Base-by-base conservation (phyloP, 2,888 invertebrate genomes). In the Hydrotaea cyrtoneurina region DNA sequence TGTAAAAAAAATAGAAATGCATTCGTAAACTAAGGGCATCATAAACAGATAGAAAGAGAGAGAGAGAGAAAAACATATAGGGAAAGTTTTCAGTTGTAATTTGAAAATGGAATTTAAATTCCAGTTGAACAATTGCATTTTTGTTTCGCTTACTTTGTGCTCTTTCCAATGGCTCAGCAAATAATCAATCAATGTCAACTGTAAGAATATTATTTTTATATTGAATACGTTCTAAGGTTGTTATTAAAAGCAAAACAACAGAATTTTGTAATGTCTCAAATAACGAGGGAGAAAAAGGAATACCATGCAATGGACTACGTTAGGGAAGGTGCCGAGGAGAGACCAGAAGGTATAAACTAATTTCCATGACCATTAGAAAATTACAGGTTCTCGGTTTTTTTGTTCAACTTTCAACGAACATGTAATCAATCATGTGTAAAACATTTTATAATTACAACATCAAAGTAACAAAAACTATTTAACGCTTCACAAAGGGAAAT, bases 181-280 rank as follows among this genome's bases (percentile, higher is more conserved):
- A 80, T 75, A 80, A 83, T 80, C 73, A 83, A 83, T 80, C 77
- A 83, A 77, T 83, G 77, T 74, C 80, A 78, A 36, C 5, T 26
- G 59, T 59, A 59, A 59, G 59, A 59, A 59, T 59, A 59, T 59
- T 26, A 26, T 59, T 23, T n/a, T 59, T 8, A 59, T 26, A 59
- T 59, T 13, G 11, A 13, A 26, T 0, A 26, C 23, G 21, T 1
- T 57, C 19, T 21, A 57, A 23, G 19, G 21, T 23, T 19, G 21
- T 23, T 19, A 21, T 23, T n/a, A n/a, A 57, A 57, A 43, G 21
- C 21, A 8, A 57, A 57, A 1, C 4, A 57, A 57, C 13, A 15
- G 11, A 43, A 43, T 10, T n/a, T 15, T 43, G 2, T 43, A 43
- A 31, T 31, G 31, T 31, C 31, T 2, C 2, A 31, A 31, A 31